Conservation (phyloP, 2,888 invertebrate genomes). For the Agrotis segetum region DNA sequence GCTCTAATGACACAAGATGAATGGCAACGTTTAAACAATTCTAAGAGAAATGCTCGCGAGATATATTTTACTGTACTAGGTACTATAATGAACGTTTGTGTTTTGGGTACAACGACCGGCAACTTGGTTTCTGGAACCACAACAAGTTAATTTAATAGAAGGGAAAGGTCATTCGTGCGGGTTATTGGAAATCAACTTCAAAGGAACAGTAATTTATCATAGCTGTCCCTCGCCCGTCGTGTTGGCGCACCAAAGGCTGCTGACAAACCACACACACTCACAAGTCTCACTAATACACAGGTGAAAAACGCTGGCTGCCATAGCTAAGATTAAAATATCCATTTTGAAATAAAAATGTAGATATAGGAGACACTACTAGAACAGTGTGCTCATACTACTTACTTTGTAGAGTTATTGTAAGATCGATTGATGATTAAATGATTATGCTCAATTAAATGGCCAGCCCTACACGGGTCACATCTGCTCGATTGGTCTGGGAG, state of each 20-base stretch:
- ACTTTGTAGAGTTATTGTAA: conserved; percentile 4
- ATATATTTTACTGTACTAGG: conserved; percentile 20
- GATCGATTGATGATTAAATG: background rate
- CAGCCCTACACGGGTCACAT: conserved; percentile 37
- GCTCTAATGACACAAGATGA: conserved; percentile 41
- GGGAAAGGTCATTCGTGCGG: conserved; percentile 35
- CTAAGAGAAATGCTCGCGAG: conserved; percentile 31
- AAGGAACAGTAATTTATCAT: conserved; percentile 13
- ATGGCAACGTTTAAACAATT: conserved; percentile 46
- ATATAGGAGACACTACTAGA: background rate
- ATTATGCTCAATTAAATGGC: background rate
- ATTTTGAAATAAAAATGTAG: background rate
- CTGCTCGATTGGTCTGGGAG: conserved; percentile 30
- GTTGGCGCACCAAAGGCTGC: conserved; percentile 5
- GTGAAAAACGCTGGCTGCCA: conserved; percentile 12
- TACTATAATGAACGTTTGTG: conserved; percentile 45
- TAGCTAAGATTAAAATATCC: conserved; percentile 1
- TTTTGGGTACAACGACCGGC: conserved; percentile 44
- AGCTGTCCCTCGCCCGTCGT: background rate
- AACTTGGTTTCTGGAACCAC: conserved; percentile 47
- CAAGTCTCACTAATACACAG: background rate
- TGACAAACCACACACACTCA: background rate
- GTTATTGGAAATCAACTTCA: conserved; percentile 39
- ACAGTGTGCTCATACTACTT: background rate
- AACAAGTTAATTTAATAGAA: conserved; percentile 52